Evolutionary conservation across 1,140 invertebrate genomes (phyloP), one percentile per base, ranked within the genome.

Genomic region (Hylyphantes graminicola): DNA sequence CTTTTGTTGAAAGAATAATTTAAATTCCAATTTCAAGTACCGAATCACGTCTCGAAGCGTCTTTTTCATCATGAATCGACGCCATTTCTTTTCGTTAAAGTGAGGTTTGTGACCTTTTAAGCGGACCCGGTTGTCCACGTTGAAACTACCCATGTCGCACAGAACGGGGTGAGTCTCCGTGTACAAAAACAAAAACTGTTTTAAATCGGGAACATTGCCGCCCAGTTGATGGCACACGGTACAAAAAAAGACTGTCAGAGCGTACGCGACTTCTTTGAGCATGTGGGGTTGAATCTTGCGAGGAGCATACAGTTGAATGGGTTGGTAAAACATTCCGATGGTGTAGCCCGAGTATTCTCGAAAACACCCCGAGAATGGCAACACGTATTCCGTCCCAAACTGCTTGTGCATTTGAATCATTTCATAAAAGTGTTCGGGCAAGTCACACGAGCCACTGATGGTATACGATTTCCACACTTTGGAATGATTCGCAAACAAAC

Each of bases 101-200:
- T 57, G 70, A 50, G 0, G 6, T 48, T 7, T 67, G 65, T 67
- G 7, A 21, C 17, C 35, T 35, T 35, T 35, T 35, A 35, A 35
- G 35, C 70, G 9, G 54, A 55, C 54, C 2, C 70, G n/a, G n/a
- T 57, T 57, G 13, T 59, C 54, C 9, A 57, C 70, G 17, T 73
- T 73, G 15, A 21, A 21, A 57, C n/a, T 13, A 0, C 70, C 70
- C 0, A 73, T 59, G 35, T 73, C 70, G 35, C 70, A 73, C 17
- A 73, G 15, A 7, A 73, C 70, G 7, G 70, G 70, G 35, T 73
- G 70, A 0, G 13, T 55, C 2, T 21, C 9, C 7, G 70, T 73
- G 9, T 73, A 73, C 7, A 73, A 55, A 73, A 73, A 73, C 19
- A 57, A 73, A 73, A 73, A 73, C 9, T 57, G n/a, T 35, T 73